Base-by-base conservation (phyloP, 2,888 invertebrate species). In the Cosmorhoe ocellata region DNA sequence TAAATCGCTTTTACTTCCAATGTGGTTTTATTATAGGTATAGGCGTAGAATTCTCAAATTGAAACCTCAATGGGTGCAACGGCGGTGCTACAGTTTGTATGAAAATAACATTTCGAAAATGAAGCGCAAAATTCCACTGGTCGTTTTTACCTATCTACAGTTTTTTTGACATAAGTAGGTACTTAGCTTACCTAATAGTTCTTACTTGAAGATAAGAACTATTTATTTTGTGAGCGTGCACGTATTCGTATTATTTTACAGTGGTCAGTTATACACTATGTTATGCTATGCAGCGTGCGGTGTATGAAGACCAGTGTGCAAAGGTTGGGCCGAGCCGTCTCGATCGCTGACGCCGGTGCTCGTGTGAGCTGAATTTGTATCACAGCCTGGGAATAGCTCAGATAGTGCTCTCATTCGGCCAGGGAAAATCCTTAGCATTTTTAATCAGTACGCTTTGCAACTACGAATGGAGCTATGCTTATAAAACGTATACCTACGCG, bases 311-410 rank as follows among this genome's bases (percentile, higher is more conserved):
- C 48, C 43, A 47, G 48, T 53, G 48, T 48, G 53, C 48, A 53
- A 44, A 48, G 47, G 53, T 45, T 52, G 52, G 39, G 38, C 22
- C 43, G 51, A 43, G 44, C 33, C 33, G 39, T 27, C 37, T 11
- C 37, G 38, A 48, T 24, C n/a, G 46, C 22, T 28, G 46, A 37
- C 51, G 69, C 69, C 67, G 63, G 71, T 70, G 67, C 56, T 60
- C 74, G 71, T 87, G 88, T 87, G 87, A 87, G 79, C 81, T 80
- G 88, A 88, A 88, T 88, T 84, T 76, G 79, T 86, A 80, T 83
- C 74, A 71, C 60, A 68, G 84, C 80, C 83, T 84, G 85, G 81
- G 85, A 87, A 84, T 81, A 84, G 80, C 77, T 76, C 66, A 74
- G 79, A 77, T 76, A 76, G 76, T 82, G 82, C 84, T 84, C 84